phyloP scores from a whole-genome alignment of 2,888 invertebrate genomes.

The Tenthredo scrophulariae region DNA sequence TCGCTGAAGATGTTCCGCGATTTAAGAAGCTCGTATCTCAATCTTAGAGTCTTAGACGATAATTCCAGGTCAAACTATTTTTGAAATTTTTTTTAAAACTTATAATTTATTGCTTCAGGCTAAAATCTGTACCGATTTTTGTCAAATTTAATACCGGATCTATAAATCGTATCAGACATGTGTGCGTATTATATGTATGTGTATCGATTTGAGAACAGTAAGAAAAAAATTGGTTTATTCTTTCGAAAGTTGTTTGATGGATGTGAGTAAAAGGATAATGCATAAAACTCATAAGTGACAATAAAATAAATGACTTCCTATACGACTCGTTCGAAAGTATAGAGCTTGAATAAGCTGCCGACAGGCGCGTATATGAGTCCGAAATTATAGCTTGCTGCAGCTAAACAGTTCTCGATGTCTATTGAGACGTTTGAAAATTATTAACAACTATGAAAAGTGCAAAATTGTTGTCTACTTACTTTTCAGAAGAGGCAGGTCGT shows the following conservation, averaged over 20 bases:
- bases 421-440: conserved; percentile 29
- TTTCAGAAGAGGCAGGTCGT: conserved; percentile 93
- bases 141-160: background rate
- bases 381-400: background rate
- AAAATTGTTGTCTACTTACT: conserved; percentile 83
- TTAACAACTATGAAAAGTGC: conserved; percentile 18
- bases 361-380: background rate
- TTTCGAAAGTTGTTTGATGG: conserved; percentile 17
- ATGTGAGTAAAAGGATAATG: background rate
- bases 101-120: background rate
- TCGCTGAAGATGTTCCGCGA: too few species aligned
- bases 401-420: background rate
- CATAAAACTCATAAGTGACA: conserved; percentile 2
- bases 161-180: background rate
- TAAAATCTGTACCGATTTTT: background rate
- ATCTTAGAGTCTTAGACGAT: too few species aligned
- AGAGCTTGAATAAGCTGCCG: background rate
- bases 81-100: background rate
- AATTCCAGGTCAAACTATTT: too few species aligned
- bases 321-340: background rate
- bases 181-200: background rate
- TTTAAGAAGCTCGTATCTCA: too few species aligned
- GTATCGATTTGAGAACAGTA: background rate
- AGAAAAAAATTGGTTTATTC: background rate
- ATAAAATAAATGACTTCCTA: conserved; percentile 31